These are phyloP conservation scores for Octomys mimax DNA, from an alignment of 2,797 vertebrate species.

Conservation along the genomic window DNA sequence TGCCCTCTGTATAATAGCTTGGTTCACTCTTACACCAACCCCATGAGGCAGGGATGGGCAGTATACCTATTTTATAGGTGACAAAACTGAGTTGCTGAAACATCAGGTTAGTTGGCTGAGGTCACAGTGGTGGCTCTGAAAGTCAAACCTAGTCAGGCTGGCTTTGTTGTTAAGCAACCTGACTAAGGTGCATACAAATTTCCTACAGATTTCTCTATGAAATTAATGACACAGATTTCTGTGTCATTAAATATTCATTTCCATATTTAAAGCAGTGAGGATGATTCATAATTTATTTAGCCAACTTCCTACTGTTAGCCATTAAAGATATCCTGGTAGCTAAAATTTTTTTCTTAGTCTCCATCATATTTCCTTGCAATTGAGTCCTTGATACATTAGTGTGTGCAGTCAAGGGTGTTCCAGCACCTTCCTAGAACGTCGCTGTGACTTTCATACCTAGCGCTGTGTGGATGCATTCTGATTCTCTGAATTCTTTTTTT, in stretches of 20 bases:
- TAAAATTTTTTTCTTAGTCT: constrained; percentile 22
- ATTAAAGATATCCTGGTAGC: constrained; percentile 10
- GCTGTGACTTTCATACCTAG: background rate
- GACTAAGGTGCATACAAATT: background rate
- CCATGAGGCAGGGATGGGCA: background rate
- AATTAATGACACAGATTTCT: background rate
- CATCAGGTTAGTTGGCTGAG: background rate
- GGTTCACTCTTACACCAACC: constrained; percentile 23
- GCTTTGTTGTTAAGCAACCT: constrained; percentile 16
- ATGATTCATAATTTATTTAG: constrained; percentile 45
- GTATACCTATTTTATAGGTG: constrained; percentile 40
- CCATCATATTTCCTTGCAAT: constrained; percentile 5
- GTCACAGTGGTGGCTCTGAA: constrained; percentile 34
- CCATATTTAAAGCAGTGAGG: constrained; percentile 47
- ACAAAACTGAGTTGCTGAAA: constrained; percentile 50
- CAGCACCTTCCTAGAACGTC: constrained; percentile 37
- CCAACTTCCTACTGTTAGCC: constrained; percentile 24
- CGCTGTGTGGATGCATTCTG: background rate
- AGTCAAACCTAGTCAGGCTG: background rate
- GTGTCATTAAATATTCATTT: constrained; percentile 48
- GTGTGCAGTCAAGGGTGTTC: constrained; percentile 25
- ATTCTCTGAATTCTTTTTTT: too few relatives aligned
- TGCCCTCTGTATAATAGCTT: background rate
- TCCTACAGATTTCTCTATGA: background rate
- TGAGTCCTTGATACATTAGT: background rate